Conservation (phyloP, 2,113 vertebrate genomes). For the Thomomys bottae region DNA sequence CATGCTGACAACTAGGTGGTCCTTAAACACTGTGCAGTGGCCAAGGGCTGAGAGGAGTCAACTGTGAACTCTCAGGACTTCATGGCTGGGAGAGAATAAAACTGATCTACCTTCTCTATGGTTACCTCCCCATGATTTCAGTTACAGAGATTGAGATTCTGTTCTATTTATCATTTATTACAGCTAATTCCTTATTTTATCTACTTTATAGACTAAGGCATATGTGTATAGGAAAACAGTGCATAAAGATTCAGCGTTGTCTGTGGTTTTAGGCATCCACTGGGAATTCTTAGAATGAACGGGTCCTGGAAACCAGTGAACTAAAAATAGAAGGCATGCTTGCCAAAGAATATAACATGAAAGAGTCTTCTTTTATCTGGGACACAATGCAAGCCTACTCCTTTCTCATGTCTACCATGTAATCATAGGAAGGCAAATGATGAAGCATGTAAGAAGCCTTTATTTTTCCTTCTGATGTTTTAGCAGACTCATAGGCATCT, state of each 20-base stretch:
- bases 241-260: background rate
- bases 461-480: background rate
- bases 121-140: too few species aligned
- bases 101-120: too few species aligned
- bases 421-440: background rate
- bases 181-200: background rate
- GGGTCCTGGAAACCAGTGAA: too few species aligned
- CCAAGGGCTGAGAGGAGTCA: too few species aligned
- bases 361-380: background rate
- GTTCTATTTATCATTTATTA: background rate
- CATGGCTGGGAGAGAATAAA: accelerated
- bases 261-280: too few species aligned
- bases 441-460: too few species aligned
- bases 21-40: too few species aligned
- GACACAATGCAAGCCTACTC: background rate
- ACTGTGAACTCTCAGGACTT: too few species aligned
- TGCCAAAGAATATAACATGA: accelerated
- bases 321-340: background rate
- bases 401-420: background rate
- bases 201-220: background rate
- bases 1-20: too few species aligned
- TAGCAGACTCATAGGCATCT: background rate
- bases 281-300: background rate
- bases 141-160: background rate
- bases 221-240: background rate